phyloP scores from a whole-genome alignment of 2,113 vertebrate genomes.

The Podiceps cristatus region DNA sequence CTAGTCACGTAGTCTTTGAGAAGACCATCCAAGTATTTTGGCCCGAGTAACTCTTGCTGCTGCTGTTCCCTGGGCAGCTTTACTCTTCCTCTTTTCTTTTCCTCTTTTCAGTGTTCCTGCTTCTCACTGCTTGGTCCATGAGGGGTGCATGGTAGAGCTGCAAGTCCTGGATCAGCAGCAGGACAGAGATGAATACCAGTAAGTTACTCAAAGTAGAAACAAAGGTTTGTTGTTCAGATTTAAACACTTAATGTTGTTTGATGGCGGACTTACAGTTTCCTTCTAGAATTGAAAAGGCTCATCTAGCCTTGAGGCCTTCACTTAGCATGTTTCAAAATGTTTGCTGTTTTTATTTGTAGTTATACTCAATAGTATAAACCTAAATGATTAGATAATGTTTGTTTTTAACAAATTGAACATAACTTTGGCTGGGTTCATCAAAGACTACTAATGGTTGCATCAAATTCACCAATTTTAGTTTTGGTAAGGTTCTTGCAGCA shows the following conservation, averaged over 20 bases:
- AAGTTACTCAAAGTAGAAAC: conserved; percentile 4
- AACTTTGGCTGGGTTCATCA: not conserved
- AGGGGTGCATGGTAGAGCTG: conserved; percentile 85
- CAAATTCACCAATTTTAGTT: not conserved
- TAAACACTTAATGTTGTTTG: not conserved
- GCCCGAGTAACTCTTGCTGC: not conserved
- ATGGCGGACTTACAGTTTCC: not conserved
- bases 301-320: not conserved
- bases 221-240: not conserved
- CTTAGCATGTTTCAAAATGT: not conserved
- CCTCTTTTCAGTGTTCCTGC: conserved; percentile 77
- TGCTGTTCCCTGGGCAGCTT: not conserved
- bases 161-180: conserved; percentile 80
- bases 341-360: not conserved
- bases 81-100: not conserved
- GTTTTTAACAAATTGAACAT: not conserved
- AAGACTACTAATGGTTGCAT: accelerated
- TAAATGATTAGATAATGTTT: not conserved
- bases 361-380: accelerated
- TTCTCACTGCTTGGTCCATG: conserved; percentile 90
- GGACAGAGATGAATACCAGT: conserved; percentile 75
- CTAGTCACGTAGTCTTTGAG: not conserved
- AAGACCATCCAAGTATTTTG: not conserved
- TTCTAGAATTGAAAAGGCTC: not conserved
- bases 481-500: not conserved